Percentiles rank a stretch among this genome's conserved stretches.
Evolutionary conservation across 2,888 invertebrate species (phyloP).

Genomic region (Gortyna flavago): DNA sequence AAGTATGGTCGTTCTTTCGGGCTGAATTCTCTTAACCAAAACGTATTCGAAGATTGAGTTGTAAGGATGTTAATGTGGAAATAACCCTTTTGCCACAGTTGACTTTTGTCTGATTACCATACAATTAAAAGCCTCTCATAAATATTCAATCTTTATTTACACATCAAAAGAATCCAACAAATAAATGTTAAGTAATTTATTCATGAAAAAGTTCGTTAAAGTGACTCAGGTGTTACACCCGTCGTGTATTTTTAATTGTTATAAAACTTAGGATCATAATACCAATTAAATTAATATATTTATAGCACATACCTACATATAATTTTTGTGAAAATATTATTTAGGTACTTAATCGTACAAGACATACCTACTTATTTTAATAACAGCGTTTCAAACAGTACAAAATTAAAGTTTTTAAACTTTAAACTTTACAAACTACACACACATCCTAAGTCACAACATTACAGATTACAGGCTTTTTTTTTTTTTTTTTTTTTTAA

Average conservation of each 20-base stretch:
- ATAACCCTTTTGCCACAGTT: slow-evolving; percentile 34
- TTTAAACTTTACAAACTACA: not conserved
- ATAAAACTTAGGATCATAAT: not conserved
- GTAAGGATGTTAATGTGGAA: slow-evolving; percentile 35
- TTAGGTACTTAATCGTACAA: not conserved
- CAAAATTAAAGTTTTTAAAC: not conserved
- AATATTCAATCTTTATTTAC: slow-evolving; percentile 45
- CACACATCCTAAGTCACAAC: no score
- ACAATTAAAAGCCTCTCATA: slow-evolving; percentile 46
- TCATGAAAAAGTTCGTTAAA: not conserved
- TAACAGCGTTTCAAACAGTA: not conserved
- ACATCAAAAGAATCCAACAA: slow-evolving; percentile 18
- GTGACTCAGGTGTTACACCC: not conserved
- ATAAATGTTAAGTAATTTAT: slow-evolving; percentile 4
- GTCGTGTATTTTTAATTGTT: not conserved
- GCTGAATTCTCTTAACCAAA: slow-evolving; percentile 8
- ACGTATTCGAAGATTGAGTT: not conserved
- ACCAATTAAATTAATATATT: not conserved
- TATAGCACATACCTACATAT: no score
- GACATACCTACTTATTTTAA: not conserved
- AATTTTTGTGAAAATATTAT: not conserved
- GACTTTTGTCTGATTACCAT: slow-evolving; percentile 40
- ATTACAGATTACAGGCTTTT: not conserved
- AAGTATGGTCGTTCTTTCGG: not conserved
- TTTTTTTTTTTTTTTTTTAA: no score